Evolutionary conservation across 2,113 vertebrate genomes (phyloP).

Genomic region (Carlito syrichta): DNA sequence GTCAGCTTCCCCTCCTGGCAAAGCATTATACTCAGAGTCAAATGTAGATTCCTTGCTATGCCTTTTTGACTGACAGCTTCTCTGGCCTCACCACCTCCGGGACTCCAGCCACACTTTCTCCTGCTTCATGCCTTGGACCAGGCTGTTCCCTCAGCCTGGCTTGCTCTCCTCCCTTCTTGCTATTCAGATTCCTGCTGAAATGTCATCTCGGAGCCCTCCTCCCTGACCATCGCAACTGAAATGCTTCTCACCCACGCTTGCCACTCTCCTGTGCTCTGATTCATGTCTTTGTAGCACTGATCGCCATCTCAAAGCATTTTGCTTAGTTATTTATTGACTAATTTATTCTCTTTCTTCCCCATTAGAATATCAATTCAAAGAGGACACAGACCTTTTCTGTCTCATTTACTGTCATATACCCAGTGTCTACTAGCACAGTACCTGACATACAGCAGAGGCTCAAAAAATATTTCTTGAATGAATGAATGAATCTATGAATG

Average conservation of each 20-base stretch:
- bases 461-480: neutral
- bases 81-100: neutral
- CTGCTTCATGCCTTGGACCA: neutral
- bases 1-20: neutral
- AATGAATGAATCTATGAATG: neutral
- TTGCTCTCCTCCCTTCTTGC: neutral
- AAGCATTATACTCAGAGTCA: neutral
- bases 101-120: neutral
- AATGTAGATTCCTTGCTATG: neutral
- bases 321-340: neutral
- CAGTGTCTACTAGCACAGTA: neutral
- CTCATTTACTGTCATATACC: neutral
- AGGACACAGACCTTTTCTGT: neutral
- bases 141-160: neutral
- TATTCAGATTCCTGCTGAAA: neutral
- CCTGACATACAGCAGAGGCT: neutral
- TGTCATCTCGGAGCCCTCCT: neutral
- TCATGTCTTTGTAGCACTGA: neutral
- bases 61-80: neutral
- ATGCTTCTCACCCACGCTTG: neutral
- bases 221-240: accelerated
- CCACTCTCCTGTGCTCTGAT: neutral
- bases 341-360: neutral
- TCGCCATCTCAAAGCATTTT: neutral
- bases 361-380: neutral